Evolutionary conservation across 2,113 vertebrate genomes (phyloP), one percentile per base, ranked within the genome.

Genomic region (Eidolon helvum): DNA sequence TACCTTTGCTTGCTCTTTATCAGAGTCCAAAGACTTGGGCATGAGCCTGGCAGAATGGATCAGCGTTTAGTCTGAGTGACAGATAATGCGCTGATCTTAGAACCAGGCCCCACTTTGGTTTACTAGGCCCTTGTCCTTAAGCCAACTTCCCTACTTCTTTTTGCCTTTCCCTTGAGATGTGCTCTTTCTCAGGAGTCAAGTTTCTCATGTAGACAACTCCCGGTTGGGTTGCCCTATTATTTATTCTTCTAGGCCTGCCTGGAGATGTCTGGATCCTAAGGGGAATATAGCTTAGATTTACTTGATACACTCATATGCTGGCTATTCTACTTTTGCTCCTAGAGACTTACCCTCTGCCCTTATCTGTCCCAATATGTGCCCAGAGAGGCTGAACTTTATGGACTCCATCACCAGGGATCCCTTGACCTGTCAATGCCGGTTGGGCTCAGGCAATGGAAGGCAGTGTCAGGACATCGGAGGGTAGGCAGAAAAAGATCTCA

Each of bases 151-250:
- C 66, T 18, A 77, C 40, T n/a, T 83, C 40, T 35, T 19, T 61
- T 38, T 66, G 74, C 68, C 66, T 75, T 72, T 83, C 68, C 59
- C 83, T 59, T 61, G 69, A 78, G 78, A 90, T 84, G n/a, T 75
- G 21, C 66, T 94, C 69, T 91, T 87, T 96, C 75, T 90, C 68
- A 77, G 43, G 57, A 83, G n/a, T 61, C 68, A 90, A 48, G 53
- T 63, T 94, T 69, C 88, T 61, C 75, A 33, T 33, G 40, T 50
- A 53, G 21, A 75, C 35, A 82, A 66, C 59, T 48, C 14, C 38
- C 57, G 43, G 6, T 40, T 61, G 38, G 33, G 19, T 48, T 80
- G 55, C 9, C 45, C 38, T 84, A 48, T 86, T 50, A 33, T 59
- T 63, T 94, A 53, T 83, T 87, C 61, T 80, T 87, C 59, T 53